Evolutionary conservation across 2,797 vertebrate genomes (phyloP).

Genomic region (Crocodylus rhombifer): DNA sequence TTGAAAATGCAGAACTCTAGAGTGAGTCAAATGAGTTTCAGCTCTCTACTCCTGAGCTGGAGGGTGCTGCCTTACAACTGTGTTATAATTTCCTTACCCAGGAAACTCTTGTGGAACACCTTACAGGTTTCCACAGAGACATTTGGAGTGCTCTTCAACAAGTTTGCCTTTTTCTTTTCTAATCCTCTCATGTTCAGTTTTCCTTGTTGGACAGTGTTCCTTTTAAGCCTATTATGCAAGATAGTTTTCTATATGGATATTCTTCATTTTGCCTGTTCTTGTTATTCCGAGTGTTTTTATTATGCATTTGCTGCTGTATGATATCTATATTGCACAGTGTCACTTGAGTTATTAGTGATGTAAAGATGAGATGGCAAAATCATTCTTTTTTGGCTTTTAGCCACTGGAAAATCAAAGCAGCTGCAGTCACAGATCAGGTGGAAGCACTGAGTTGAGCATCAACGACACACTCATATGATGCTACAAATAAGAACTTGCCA

Average conservation of each 20-base stretch:
- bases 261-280: neutral
- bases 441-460: neutral
- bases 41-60: neutral
- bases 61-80: neutral
- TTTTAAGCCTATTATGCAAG: neutral
- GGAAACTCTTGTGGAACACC: neutral
- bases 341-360: neutral
- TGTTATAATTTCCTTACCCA: neutral
- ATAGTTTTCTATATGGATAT: fast-evolving
- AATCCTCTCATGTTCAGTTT: neutral
- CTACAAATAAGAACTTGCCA: neutral
- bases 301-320: neutral
- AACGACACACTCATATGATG: neutral
- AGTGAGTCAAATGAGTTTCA: neutral
- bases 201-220: neutral
- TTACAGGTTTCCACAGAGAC: neutral
- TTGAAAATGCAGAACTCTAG: neutral
- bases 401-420: neutral
- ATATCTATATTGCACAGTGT: fast-evolving
- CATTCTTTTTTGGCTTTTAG: neutral
- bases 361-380: neutral
- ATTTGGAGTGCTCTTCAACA: neutral
- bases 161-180: neutral
- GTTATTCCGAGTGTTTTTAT: neutral
- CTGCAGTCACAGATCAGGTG: neutral